phyloP scores from a whole-genome alignment of 2,113 vertebrate species.

The Rhipidura dahli region DNA sequence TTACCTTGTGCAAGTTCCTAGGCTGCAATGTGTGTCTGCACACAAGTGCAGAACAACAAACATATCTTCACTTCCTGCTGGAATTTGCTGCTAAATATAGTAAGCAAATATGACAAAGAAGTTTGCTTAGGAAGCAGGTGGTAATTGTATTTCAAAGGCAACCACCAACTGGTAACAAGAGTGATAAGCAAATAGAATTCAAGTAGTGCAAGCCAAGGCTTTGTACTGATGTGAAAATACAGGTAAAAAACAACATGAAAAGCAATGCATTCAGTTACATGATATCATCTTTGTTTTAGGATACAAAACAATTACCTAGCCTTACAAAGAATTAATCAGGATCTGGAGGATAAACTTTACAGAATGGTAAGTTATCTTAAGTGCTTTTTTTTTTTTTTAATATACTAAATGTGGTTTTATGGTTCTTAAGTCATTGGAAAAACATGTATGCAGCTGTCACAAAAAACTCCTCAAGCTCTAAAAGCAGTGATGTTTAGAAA shows the following conservation, averaged over 20 bases:
- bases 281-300: conserved; percentile 72
- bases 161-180: neutral
- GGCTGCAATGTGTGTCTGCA: neutral
- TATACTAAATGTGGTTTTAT: neutral
- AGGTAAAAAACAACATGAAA: neutral
- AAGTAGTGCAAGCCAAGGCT: neutral
- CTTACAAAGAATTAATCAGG: conserved; percentile 95
- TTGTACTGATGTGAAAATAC: conserved; percentile 11
- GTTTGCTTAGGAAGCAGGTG: neutral
- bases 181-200: conserved; percentile 10
- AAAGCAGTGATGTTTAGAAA: neutral
- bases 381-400: neutral
- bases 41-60: neutral
- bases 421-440: neutral
- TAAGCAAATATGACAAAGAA: neutral
- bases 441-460: neutral
- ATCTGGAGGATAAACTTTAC: conserved; percentile 94
- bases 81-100: neutral
- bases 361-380: conserved; percentile 81
- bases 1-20: neutral
- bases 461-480: neutral
- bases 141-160: conserved; percentile 22
- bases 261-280: neutral
- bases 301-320: conserved; percentile 95
- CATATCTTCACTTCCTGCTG: neutral